Evolutionary conservation across 1,140 invertebrate genomes (phyloP).

Genomic region (Colletes latitarsis): DNA sequence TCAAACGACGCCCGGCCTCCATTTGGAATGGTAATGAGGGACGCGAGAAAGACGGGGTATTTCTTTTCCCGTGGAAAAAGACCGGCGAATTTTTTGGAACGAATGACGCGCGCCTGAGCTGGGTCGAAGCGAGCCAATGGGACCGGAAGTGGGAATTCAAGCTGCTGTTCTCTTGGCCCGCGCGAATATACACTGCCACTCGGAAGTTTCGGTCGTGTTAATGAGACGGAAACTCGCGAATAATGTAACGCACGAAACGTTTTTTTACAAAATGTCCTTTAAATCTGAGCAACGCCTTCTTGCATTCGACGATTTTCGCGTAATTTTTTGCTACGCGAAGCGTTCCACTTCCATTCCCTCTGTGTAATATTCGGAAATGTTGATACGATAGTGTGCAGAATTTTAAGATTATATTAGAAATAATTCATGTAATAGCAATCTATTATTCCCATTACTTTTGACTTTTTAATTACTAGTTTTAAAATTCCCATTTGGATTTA

Average conservation of each 20-base stretch:
- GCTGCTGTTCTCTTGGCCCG: neutral
- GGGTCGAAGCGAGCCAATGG: neutral
- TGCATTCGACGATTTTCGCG: too few relatives aligned
- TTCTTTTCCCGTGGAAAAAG: neutral
- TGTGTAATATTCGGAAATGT: too few relatives aligned
- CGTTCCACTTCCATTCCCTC: neutral
- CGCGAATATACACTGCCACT: neutral
- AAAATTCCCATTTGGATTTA: too few relatives aligned
- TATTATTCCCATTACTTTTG: too few relatives aligned
- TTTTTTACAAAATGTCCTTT: too few relatives aligned
- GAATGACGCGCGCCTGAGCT: slow-evolving; percentile 8
- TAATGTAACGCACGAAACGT: too few relatives aligned
- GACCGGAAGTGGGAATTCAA: neutral
- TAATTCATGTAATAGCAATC: too few relatives aligned
- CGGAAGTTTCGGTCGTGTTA: neutral
- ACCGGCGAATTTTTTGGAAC: slow-evolving; percentile 5
- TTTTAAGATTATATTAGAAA: too few relatives aligned
- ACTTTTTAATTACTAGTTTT: too few relatives aligned
- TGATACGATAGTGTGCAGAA: too few relatives aligned
- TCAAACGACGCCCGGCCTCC: slow-evolving; percentile 18
- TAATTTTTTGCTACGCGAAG: too few relatives aligned
- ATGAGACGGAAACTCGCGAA: neutral
- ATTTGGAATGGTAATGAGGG: slow-evolving; percentile 43
- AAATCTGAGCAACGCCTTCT: too few relatives aligned
- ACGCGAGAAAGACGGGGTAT: neutral